Conservation (phyloP, 2,797 vertebrate species). For the Sebastes wilsoni region DNA sequence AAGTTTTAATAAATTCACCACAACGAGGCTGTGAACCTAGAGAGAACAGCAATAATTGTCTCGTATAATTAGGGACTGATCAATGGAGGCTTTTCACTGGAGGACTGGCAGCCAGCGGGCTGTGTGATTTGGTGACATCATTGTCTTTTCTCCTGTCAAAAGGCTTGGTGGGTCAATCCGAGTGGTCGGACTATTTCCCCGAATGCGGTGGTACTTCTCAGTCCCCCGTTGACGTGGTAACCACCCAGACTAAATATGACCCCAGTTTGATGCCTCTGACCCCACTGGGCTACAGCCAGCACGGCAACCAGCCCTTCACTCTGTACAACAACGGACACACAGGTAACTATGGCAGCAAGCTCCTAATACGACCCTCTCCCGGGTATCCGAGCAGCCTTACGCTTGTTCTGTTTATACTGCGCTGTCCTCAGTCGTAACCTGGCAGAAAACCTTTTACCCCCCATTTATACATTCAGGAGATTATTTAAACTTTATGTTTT, state of each 20-base stretch:
- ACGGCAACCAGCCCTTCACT: constrained; percentile 70
- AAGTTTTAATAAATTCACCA: neutral
- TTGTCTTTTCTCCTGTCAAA: constrained; percentile 42
- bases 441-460: neutral
- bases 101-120: constrained; percentile 30
- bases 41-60: constrained; percentile 22
- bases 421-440: neutral
- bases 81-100: constrained; percentile 52
- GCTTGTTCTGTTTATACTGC: constrained; percentile 12
- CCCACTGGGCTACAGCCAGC: constrained; percentile 82
- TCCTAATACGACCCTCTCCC: neutral
- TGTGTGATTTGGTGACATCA: constrained; percentile 64
- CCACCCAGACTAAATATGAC: constrained; percentile 75
- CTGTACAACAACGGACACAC: constrained; percentile 92
- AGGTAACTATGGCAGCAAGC: constrained; percentile 79
- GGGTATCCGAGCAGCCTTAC: constrained; percentile 11
- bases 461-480: neutral
- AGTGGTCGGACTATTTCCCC: constrained; percentile 85
- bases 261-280: constrained; percentile 77
- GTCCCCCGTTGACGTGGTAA: constrained; percentile 88
- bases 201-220: constrained; percentile 87
- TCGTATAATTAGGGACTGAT: constrained; percentile 43
- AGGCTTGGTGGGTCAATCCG: constrained; percentile 88
- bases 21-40: neutral
- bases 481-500: neutral